These are phyloP conservation scores for Noctua janthina DNA, from an alignment of 2,888 invertebrate species.

Conservation along the genomic window DNA sequence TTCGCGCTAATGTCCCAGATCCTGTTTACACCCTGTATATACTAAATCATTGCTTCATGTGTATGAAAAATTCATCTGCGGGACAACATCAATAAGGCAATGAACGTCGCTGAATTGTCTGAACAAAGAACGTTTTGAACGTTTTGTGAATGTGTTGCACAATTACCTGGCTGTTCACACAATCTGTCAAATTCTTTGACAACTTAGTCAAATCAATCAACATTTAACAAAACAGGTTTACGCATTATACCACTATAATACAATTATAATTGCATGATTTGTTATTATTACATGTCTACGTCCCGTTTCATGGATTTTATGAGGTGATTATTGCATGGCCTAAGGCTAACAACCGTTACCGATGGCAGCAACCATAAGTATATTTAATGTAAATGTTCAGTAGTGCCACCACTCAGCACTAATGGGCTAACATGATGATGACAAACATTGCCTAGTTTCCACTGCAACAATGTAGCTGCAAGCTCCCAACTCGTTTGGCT, in stretches of 20 bases:
- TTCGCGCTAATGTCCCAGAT: too few relatives aligned
- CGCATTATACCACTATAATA: background rate
- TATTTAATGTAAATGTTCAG: constrained; percentile 5
- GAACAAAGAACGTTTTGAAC: background rate
- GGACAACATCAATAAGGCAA: background rate
- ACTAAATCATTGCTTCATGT: background rate
- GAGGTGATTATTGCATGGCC: constrained; percentile 13
- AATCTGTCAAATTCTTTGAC: background rate
- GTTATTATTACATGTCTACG: too few relatives aligned
- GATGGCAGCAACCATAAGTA: background rate
- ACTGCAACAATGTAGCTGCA: constrained; percentile 41
- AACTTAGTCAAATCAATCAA: background rate
- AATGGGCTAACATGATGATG: constrained; percentile 46
- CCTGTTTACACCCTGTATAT: too few relatives aligned
- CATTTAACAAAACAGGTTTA: background rate
- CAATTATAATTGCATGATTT: background rate
- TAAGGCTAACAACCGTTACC: constrained; percentile 1
- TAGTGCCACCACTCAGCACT: constrained; percentile 20
- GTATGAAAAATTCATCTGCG: background rate
- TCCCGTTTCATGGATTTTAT: background rate
- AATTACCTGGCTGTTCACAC: background rate
- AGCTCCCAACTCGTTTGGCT: constrained; percentile 33
- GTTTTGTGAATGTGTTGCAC: background rate
- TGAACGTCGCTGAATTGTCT: background rate
- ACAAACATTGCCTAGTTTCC: constrained; percentile 22